phyloP scores from a whole-genome alignment of 2,113 vertebrate species.

The Neogobius melanostomus region DNA sequence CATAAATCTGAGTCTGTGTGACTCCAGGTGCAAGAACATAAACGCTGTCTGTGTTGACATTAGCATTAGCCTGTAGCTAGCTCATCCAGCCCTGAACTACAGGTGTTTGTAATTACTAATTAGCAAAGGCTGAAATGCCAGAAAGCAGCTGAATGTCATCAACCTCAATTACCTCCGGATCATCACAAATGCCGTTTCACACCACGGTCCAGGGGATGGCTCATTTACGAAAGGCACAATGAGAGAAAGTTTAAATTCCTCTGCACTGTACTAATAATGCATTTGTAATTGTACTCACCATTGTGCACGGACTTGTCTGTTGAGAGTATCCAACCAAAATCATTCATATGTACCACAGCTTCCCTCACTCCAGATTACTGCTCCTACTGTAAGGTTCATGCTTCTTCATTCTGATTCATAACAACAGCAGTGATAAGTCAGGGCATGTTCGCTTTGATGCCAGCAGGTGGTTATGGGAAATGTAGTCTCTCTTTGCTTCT shows the following conservation, averaged over 20 bases:
- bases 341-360: too few species aligned
- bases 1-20: neutral
- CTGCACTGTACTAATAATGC: neutral
- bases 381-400: too few species aligned
- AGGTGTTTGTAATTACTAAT: conserved; percentile 8
- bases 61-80: conserved; percentile 1
- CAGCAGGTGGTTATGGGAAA: conserved; percentile 46
- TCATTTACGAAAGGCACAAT: neutral
- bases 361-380: too few species aligned
- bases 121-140: neutral
- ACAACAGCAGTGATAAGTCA: conserved; percentile 28
- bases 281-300: neutral
- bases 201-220: neutral
- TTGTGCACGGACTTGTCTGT: neutral
- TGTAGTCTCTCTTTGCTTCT: conserved; percentile 16
- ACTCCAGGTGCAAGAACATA: neutral
- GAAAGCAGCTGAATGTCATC: conserved; percentile 6
- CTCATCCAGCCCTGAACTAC: neutral
- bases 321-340: neutral
- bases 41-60: neutral
- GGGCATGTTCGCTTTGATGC: conserved; percentile 31
- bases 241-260: neutral
- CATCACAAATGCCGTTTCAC: neutral
- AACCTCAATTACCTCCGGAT: neutral
- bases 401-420: conserved; percentile 13